Evolutionary conservation across 92 coral and sea anemone species (phyloP).

Genomic region (Epizoanthus stellaris): DNA sequence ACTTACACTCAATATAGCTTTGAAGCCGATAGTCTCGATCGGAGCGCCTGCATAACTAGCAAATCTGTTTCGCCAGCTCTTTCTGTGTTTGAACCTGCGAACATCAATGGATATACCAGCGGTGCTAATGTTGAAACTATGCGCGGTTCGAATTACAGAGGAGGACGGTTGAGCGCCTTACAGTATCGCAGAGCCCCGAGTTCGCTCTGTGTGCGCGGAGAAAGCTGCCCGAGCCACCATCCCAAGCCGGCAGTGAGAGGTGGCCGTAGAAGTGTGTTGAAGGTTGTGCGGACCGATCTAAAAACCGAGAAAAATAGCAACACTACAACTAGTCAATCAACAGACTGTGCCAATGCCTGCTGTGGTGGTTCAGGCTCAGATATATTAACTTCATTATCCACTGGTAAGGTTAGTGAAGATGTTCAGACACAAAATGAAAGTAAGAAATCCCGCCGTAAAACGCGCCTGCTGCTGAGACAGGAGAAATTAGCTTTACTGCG

Average conservation of each 20-base stretch:
- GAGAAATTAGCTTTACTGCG: conserved; percentile 4
- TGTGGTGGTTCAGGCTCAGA: not conserved
- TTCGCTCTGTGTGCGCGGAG: conserved; percentile 17
- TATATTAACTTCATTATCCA: not conserved
- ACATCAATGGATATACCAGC: not conserved
- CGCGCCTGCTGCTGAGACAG: not conserved
- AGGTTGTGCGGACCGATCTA: no score
- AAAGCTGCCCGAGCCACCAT: conserved; percentile 16
- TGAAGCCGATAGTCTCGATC: conserved; percentile 57
- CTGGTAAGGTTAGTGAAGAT: not conserved
- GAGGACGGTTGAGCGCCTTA: conserved; percentile 57
- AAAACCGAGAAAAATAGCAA: no score
- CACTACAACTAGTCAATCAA: no score
- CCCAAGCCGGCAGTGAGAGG: not conserved
- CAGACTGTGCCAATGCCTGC: no score
- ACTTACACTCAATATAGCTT: conserved; percentile 46
- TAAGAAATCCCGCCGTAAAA: conserved; percentile 2
- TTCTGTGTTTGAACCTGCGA: conserved; percentile 6
- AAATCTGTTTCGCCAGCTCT: not conserved
- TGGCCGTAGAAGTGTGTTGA: no score
- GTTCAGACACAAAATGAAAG: not conserved
- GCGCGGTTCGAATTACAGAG: conserved; percentile 35
- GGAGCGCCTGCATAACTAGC: not conserved
- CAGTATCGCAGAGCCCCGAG: conserved; percentile 46
- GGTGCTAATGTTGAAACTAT: not conserved